Evolutionary conservation across 2,113 vertebrate species (phyloP).

Genomic region (Brachypteracias leptosomus): DNA sequence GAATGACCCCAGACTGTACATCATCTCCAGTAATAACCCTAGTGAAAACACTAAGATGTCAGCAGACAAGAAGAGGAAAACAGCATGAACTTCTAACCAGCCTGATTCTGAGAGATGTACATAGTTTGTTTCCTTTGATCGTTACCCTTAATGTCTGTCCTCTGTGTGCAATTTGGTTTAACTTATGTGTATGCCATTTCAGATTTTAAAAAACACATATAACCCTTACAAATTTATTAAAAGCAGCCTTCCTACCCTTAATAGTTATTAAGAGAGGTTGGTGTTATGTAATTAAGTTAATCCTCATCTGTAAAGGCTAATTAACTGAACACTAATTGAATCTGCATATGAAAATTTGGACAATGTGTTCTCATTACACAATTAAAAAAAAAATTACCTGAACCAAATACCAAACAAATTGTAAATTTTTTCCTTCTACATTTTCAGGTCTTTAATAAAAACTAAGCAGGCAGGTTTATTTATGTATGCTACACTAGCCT

Average conservation of each 20-base stretch:
- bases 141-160: conserved; percentile 51
- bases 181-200: conserved; percentile 65
- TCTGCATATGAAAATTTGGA: conserved; percentile 72
- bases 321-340: conserved; percentile 71
- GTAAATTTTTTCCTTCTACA: conserved; percentile 1
- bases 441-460: conserved; percentile 12
- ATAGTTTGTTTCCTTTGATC: conserved; percentile 60
- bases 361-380: conserved; percentile 65
- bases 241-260: conserved; percentile 57
- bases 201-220: conserved; percentile 63
- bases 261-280: conserved; percentile 73
- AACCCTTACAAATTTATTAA: conserved; percentile 67
- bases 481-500: not conserved
- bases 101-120: not conserved
- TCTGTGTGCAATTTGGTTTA: conserved; percentile 60
- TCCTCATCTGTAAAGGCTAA: conserved; percentile 71
- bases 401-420: conserved; percentile 45
- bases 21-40: conserved; percentile 13
- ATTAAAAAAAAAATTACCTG: conserved; percentile 38
- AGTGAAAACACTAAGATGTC: conserved; percentile 33
- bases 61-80: not conserved
- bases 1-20: conserved; percentile 10
- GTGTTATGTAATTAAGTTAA: conserved; percentile 72
- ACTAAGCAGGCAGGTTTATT: not conserved
- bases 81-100: conserved; percentile 43